Evolutionary conservation across 1,140 invertebrate species (phyloP).

Genomic region (Diorhabda sublineata): DNA sequence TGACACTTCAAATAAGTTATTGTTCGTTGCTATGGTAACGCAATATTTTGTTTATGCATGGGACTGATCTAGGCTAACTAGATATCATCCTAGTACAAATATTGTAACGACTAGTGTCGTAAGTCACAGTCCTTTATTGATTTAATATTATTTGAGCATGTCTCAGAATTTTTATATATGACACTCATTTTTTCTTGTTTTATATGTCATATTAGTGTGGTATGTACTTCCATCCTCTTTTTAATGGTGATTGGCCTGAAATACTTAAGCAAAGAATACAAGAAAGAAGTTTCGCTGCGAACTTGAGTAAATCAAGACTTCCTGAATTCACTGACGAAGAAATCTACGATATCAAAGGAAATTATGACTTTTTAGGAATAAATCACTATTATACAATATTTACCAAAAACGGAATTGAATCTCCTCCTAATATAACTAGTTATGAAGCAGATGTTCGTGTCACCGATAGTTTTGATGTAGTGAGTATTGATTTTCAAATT

Average conservation of each 20-base stretch:
- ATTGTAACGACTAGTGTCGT: no score
- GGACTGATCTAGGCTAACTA: no score
- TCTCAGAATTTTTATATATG: no score
- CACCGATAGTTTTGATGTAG: not conserved
- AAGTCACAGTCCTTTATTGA: no score
- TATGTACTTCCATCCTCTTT: not conserved
- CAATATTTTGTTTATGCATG: no score
- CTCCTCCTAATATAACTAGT: not conserved
- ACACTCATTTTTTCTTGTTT: no score
- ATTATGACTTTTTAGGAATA: not conserved
- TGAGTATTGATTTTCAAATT: not conserved
- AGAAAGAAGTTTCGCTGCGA: not conserved
- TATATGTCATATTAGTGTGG: conserved; percentile 2
- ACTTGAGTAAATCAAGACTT: not conserved
- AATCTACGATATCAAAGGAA: conserved; percentile 9
- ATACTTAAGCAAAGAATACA: conserved; percentile 4
- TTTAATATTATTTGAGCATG: no score
- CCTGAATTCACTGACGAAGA: not conserved
- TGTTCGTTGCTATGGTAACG: no score
- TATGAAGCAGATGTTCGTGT: not conserved
- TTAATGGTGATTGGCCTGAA: conserved; percentile 6
- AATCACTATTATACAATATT: not conserved
- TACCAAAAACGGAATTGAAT: not conserved
- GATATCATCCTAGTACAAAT: no score
- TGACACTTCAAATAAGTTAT: no score